Conservation (phyloP, 2,113 vertebrate genomes). For the Stomatorhinus ivindoensis region DNA sequence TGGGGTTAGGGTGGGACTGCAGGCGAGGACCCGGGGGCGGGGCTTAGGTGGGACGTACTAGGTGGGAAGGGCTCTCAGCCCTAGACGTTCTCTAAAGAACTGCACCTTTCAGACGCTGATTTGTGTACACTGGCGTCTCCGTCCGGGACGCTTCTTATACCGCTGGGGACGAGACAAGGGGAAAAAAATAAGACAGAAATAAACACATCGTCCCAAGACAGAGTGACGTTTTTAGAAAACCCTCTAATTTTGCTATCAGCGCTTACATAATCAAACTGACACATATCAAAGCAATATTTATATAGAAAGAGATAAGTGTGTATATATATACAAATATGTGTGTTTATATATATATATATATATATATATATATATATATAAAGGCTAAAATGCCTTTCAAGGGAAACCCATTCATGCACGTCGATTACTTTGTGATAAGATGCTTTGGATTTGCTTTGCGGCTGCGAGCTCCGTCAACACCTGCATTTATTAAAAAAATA, state of each 20-base stretch:
- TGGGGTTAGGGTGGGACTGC: background rate
- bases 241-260: conserved; percentile 10
- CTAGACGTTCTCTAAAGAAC: background rate
- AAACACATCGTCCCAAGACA: background rate
- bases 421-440: conserved; percentile 5
- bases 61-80: background rate
- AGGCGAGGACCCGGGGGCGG: background rate
- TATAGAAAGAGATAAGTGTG: background rate
- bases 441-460: background rate
- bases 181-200: background rate
- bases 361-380: no score
- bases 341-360: no score
- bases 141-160: background rate
- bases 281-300: conserved; percentile 35
- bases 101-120: background rate
- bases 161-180: conserved; percentile 6
- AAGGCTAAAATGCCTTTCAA: background rate
- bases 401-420: conserved; percentile 6
- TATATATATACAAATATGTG: background rate
- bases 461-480: background rate
- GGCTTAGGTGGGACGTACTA: background rate
- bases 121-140: background rate
- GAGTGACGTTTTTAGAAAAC: background rate
- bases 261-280: conserved; percentile 31
- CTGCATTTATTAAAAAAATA: conserved; percentile 30